Evolutionary conservation across 35 echinoderm and acorn worm genomes (phyloP), one percentile per base, ranked within the genome.

Genomic region (Acanthaster planci): DNA sequence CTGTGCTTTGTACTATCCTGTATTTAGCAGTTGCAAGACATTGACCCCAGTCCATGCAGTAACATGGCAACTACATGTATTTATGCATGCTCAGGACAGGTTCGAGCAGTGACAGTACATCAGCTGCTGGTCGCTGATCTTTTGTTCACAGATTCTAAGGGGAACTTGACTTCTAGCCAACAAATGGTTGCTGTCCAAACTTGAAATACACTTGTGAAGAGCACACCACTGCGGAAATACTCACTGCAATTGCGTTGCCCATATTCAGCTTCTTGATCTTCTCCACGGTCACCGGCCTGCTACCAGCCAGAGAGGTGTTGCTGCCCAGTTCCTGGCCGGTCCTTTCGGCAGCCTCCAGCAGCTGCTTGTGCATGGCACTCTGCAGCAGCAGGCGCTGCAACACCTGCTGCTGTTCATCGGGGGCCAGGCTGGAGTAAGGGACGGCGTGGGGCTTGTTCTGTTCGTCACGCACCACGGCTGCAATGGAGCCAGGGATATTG

Each of bases 371-470:
- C 26, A 93, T 59, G 18, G 92, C 95, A 30, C 95, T 94, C 72
- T 98, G 95, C 31, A 98, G 44, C 5, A 98, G 80, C 1, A 98
- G 82, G 12, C 88, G 29, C 82, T 98, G 91, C 10, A 98, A 35
- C 29, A 98, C 86, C 60, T 85, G 76, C 57, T 86, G 85, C 85
- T 98, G 95, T 36, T 90, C 68, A 1, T 82, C 85, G 3, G 16
- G 52, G 21, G 90, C 88, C 0, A 98, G 92, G 7, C 90, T 58
- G 22, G 87, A 50, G 77, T 98, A 99, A 7, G 83, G 39, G 36
- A 99, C 96, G 16, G 92, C 84, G 84, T 89, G 96, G 0, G 96
- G 84, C 82, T 91, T 94, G 76, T 99, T 77, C 2, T 94, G 77
- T 27, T 87, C 86, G 51, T 99, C 96, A 12, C 96, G 79, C 0